These are phyloP conservation scores for Spisula subtruncata DNA, from an alignment of 2,888 invertebrate genomes.

Conservation along the genomic window DNA sequence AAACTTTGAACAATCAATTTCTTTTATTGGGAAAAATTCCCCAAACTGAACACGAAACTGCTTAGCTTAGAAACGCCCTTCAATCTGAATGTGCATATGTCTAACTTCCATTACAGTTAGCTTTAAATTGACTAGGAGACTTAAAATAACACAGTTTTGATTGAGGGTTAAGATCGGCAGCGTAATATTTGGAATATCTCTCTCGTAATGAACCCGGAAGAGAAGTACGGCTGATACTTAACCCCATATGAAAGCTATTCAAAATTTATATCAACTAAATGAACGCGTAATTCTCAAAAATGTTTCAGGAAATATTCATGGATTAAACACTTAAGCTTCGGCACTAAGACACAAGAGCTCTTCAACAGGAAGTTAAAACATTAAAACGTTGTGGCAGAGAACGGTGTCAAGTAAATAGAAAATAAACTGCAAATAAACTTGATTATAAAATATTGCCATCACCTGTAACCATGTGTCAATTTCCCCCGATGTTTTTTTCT, in stretches of 20 bases:
- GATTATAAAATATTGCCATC: slow-evolving; percentile 13
- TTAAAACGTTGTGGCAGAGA: not conserved
- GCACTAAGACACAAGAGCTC: not conserved
- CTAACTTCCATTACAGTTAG: no score
- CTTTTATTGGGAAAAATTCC: no score
- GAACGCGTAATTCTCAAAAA: not conserved
- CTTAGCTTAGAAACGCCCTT: no score
- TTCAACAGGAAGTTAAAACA: slow-evolving; percentile 22
- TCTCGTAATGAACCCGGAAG: not conserved
- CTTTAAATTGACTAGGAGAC: no score
- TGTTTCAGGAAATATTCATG: not conserved
- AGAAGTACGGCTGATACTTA: not conserved
- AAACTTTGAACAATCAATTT: no score
- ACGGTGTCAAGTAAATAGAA: slow-evolving; percentile 22
- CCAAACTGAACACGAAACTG: no score
- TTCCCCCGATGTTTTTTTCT: not conserved
- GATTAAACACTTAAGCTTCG: not conserved
- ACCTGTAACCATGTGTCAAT: slow-evolving; percentile 22
- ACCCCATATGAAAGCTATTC: not conserved
- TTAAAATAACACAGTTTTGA: no score
- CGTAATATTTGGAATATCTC: no score
- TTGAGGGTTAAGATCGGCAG: no score
- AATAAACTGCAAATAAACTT: slow-evolving; percentile 22
- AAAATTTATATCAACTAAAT: slow-evolving; percentile 29
- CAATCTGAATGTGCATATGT: no score